Conservation (phyloP, 2,888 invertebrate genomes). For the Fabriciana adippe region DNA sequence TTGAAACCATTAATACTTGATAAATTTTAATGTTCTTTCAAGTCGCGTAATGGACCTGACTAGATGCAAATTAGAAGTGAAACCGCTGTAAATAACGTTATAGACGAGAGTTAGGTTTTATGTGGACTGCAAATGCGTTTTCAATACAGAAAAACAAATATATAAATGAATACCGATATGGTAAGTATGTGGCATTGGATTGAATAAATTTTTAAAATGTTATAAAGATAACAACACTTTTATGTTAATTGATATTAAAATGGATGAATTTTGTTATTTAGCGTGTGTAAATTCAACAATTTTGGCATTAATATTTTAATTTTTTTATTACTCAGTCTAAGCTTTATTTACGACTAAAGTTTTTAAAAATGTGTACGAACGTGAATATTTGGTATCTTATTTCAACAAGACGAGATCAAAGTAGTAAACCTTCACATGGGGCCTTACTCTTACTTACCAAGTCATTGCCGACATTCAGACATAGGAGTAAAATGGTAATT, state of each 20-base stretch:
- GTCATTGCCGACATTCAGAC: too few relatives aligned
- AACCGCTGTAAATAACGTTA: slow-evolving; percentile 41
- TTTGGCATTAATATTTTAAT: too few relatives aligned
- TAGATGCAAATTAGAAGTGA: slow-evolving; percentile 55
- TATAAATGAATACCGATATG: neutral
- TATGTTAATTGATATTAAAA: neutral
- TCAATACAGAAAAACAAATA: slow-evolving; percentile 24
- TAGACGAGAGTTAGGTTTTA: slow-evolving; percentile 30
- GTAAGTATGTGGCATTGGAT: neutral
- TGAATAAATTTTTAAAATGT: neutral
- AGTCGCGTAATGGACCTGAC: slow-evolving; percentile 38
- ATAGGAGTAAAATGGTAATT: too few relatives aligned
- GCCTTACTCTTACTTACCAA: too few relatives aligned
- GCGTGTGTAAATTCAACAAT: too few relatives aligned
- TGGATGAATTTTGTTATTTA: neutral
- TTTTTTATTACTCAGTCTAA: too few relatives aligned
- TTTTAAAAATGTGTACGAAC: too few relatives aligned
- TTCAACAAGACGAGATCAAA: too few relatives aligned
- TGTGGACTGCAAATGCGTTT: slow-evolving; percentile 21
- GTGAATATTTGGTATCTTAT: too few relatives aligned
- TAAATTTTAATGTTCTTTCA: slow-evolving; percentile 29
- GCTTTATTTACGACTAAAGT: too few relatives aligned
- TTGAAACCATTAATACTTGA: slow-evolving; percentile 28
- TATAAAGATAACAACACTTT: neutral
- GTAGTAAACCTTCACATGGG: too few relatives aligned